These are phyloP conservation scores for Scaptomyza caliginosa DNA, from an alignment of 2,888 invertebrate species.

Conservation along the genomic window DNA sequence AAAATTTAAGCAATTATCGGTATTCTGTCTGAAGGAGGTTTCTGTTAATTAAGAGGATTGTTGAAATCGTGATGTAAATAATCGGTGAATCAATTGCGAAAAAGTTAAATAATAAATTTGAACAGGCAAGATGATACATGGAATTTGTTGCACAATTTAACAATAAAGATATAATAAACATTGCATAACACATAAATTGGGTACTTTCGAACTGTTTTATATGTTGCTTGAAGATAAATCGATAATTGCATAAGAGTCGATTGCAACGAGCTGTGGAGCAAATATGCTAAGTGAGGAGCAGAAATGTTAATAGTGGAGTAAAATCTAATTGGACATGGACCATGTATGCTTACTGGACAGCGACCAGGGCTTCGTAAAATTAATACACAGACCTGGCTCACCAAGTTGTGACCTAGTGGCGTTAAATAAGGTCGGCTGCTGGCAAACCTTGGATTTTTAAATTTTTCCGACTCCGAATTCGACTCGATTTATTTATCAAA, in stretches of 20 bases:
- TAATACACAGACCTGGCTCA: conserved; percentile 39
- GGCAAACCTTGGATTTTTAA: conserved; percentile 43
- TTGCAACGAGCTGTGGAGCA: neutral
- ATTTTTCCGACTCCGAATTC: conserved; percentile 48
- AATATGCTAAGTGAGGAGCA: conserved; percentile 1
- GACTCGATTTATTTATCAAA: conserved; percentile 38
- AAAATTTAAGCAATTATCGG: neutral
- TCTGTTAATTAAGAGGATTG: neutral
- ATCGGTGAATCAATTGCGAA: neutral
- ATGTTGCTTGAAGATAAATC: neutral
- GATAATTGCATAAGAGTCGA: neutral
- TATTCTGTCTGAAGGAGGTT: neutral
- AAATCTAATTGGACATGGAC: neutral
- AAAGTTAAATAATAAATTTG: neutral
- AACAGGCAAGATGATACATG: neutral
- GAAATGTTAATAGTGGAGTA: conserved; percentile 9
- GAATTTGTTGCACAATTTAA: no score
- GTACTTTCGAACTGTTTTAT: neutral
- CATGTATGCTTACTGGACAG: neutral
- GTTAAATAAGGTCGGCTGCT: conserved; percentile 69
- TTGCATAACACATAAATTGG: neutral
- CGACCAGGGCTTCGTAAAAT: conserved; percentile 30
- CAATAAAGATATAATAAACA: no score
- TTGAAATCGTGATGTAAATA: neutral
- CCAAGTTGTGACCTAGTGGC: conserved; percentile 69